These are phyloP conservation scores for Aleiodes testaceus DNA, from an alignment of 2,888 invertebrate genomes.

Conservation along the genomic window DNA sequence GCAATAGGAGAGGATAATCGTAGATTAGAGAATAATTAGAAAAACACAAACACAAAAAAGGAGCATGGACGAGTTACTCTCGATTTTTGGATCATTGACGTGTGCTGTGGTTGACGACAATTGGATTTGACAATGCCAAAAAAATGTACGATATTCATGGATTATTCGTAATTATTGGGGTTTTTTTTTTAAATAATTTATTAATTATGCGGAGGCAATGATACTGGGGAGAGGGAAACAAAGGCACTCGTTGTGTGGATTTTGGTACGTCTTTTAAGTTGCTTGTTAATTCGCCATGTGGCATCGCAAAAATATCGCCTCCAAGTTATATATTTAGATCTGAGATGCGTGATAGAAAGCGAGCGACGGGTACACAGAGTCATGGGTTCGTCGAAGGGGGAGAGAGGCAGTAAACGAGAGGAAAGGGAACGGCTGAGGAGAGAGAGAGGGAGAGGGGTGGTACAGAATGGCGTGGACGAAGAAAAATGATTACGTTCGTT, in stretches of 20 bases:
- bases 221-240: conserved; percentile 18
- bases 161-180: neutral
- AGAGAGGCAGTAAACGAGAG: conserved; percentile 19
- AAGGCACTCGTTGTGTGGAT: conserved; percentile 28
- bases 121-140: conserved; percentile 32
- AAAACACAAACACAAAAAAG: too few species aligned
- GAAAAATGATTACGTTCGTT: conserved; percentile 45
- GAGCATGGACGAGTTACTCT: conserved; percentile 5
- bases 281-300: conserved; percentile 44
- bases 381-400: neutral
- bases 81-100: neutral
- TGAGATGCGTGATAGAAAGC: conserved; percentile 34
- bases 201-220: neutral
- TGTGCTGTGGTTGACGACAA: conserved; percentile 30
- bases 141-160: conserved; percentile 12
- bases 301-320: conserved; percentile 41
- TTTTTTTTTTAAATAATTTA: neutral
- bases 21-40: too few species aligned
- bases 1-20: too few species aligned
- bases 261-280: conserved; percentile 23
- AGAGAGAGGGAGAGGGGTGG: neutral
- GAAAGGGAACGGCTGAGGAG: neutral
- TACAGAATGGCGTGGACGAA: conserved; percentile 22
- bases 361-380: conserved; percentile 2
- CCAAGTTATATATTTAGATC: conserved; percentile 35